Evolutionary conservation across 2,888 invertebrate species (phyloP).

Genomic region (Euplexia lucipara): DNA sequence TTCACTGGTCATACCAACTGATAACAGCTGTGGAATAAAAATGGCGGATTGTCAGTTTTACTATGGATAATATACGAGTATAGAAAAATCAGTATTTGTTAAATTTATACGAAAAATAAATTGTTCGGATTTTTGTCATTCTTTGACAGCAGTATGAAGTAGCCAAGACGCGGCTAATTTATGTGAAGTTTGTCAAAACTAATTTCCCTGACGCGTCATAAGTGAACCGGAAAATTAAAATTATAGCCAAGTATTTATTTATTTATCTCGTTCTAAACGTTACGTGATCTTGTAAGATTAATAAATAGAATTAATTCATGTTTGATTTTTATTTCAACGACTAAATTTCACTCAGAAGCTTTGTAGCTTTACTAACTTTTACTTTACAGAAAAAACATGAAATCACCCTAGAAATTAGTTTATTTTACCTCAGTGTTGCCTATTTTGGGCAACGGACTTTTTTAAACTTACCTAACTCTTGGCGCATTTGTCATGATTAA

Average conservation of each 20-base stretch:
- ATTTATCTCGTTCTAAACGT: conserved; percentile 20
- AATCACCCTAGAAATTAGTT: background rate
- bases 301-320: conserved; percentile 33
- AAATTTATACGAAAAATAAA: too few relatives aligned
- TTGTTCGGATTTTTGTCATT: too few relatives aligned
- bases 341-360: conserved; percentile 5
- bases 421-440: too few relatives aligned
- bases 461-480: conserved; percentile 11
- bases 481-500: conserved; percentile 35
- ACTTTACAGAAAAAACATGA: background rate
- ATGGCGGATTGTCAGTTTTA: too few relatives aligned
- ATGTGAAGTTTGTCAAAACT: too few relatives aligned
- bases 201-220: background rate
- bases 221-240: conserved; percentile 10
- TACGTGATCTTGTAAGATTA: conserved; percentile 38
- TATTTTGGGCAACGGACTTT: background rate
- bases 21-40: too few relatives aligned
- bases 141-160: too few relatives aligned
- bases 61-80: too few relatives aligned
- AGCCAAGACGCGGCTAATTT: too few relatives aligned
- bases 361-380: background rate
- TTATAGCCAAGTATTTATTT: conserved; percentile 3
- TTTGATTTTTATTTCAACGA: conserved; percentile 27
- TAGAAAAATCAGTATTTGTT: too few relatives aligned
- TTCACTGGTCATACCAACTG: too few relatives aligned